phyloP scores from a whole-genome alignment of 2,888 invertebrate species.

The Idaea dimidiata region DNA sequence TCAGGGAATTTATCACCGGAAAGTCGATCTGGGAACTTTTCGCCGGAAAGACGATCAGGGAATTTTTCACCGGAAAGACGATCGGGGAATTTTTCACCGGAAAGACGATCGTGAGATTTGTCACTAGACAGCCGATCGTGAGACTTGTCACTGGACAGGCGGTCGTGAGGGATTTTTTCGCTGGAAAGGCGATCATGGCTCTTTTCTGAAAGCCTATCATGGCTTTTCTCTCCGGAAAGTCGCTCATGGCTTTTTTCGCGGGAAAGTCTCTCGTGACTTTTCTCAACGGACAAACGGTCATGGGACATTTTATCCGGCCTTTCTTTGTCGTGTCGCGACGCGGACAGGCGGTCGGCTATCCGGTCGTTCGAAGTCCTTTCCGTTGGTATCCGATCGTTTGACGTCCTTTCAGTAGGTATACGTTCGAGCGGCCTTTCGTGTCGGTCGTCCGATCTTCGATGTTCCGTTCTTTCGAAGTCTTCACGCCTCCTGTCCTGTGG shows the following conservation, averaged over 20 bases:
- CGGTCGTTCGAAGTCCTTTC: conserved; percentile 28
- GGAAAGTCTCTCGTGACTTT: conserved; percentile 15
- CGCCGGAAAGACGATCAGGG: conserved; percentile 15
- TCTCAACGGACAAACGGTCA: conserved; percentile 17
- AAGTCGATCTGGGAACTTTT: conserved; percentile 5
- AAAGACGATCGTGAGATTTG: conserved; percentile 33
- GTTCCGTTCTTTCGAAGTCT: conserved; percentile 43
- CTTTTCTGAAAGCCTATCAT: conserved; percentile 34
- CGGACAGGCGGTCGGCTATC: conserved; percentile 33
- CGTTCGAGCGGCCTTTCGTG: conserved; percentile 35
- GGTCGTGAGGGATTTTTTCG: conserved; percentile 32
- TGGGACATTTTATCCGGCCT: conserved; percentile 28
- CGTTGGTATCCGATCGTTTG: conserved; percentile 37
- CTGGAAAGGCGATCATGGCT: conserved; percentile 31
- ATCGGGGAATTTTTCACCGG: conserved; percentile 10
- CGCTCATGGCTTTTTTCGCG: conserved; percentile 18
- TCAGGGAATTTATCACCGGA: conserved; percentile 15
- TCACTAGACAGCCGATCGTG: conserved; percentile 34
- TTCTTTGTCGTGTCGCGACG: conserved; percentile 26
- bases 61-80: conserved; percentile 13
- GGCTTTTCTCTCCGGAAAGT: conserved; percentile 21
- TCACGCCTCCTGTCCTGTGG: conserved; percentile 44
- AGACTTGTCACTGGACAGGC: conserved; percentile 31
- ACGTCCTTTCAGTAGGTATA: conserved; percentile 30
- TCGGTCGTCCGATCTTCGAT: conserved; percentile 47